Base-by-base conservation (phyloP, 2,888 invertebrate genomes). In the Nomada hirtipes region DNA sequence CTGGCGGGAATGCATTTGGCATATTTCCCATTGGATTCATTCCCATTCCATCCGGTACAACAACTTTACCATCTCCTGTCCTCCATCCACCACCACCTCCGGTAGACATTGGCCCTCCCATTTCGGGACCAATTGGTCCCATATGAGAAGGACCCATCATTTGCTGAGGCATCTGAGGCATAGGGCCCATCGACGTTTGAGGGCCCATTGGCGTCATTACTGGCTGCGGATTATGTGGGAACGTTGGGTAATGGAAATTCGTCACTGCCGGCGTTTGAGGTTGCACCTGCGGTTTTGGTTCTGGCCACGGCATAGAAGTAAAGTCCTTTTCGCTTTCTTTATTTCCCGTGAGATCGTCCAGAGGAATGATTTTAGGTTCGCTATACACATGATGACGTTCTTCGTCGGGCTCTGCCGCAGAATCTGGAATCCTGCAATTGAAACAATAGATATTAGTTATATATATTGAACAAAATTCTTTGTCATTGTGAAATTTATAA, bases 331-430 rank as follows among this genome's bases (percentile, higher is more conserved):
- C 95, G 84, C 96, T 96, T 90, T 97, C 97, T 82, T 97, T 97
- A 92, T 97, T 97, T 10, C 97, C 98, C 0, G 97, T 96, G 7
- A 97, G 96, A 94, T 99, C 99, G 85, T 98, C 98, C 73, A 98
- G 94, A 0, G 99, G 98, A 94, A 99, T 98, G 23, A 95, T 95
- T 81, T 96, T 96, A 0, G 98, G 97, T 92, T 98, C 98, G 3
- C 96, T 95, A 85, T 96, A 96, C 55, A 95, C 95, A 47, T 95
- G 95, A 89, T 97, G 97, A 23, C 96, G 96, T 94, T 98, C 98
- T 74, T 96, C 95, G 89, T 98, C 98, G 1, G 98, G 98, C 94
- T 99, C 99, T 29, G 96, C 95, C 0, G 98, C 95, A 42, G 97
- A 96, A 91, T 98, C 98, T 0, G 98, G 98, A 84, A 98, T 97